Evolutionary conservation across 2,113 vertebrate genomes (phyloP).

Genomic region (Calonectris borealis): DNA sequence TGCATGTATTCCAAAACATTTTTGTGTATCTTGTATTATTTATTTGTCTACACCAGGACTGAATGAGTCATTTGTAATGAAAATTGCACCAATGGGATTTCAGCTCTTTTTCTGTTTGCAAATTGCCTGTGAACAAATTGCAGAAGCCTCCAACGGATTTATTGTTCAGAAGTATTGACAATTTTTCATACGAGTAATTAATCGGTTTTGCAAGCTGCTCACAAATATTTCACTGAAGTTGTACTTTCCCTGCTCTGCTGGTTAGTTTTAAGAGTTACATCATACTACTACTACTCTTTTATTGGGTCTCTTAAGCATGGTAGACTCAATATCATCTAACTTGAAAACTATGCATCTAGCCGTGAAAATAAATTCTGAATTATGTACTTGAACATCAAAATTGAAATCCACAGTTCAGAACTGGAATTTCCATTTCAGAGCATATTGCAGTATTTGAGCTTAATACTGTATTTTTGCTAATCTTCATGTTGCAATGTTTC

Average conservation of each 20-base stretch:
- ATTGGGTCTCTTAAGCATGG: fast-evolving
- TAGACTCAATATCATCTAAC: background rate
- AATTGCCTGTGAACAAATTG: background rate
- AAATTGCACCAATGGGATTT: background rate
- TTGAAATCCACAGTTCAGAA: background rate
- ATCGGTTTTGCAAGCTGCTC: background rate
- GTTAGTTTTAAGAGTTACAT: background rate
- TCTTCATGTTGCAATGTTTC: background rate
- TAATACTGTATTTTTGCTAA: background rate
- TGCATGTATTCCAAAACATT: background rate
- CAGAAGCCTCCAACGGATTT: background rate
- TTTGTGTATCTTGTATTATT: background rate
- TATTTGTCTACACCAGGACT: background rate
- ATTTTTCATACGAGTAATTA: background rate
- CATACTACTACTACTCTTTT: background rate
- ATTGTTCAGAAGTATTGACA: background rate
- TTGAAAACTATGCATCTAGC: background rate
- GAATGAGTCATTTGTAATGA: background rate
- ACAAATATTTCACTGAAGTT: background rate
- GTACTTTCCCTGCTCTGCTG: background rate
- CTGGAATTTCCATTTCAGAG: background rate
- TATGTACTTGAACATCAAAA: background rate
- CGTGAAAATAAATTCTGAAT: background rate
- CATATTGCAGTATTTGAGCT: background rate
- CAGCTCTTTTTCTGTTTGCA: background rate